These are phyloP conservation scores for Nansenia antarctica DNA, from an alignment of 2,113 vertebrate genomes.

Conservation along the genomic window DNA sequence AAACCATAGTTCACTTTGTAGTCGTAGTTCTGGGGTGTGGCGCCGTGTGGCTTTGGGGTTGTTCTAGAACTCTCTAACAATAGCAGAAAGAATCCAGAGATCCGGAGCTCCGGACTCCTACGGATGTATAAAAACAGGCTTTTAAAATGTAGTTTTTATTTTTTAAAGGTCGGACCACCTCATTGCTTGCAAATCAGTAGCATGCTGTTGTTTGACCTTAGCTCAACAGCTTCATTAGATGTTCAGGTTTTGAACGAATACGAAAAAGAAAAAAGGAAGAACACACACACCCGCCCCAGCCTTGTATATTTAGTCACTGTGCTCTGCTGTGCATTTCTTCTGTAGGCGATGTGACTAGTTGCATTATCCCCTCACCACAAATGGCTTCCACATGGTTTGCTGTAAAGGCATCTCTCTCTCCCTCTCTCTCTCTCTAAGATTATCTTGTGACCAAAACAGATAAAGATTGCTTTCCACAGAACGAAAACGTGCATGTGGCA, in stretches of 20 bases:
- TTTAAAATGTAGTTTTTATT: not conserved
- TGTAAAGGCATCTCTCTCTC: conserved; percentile 39
- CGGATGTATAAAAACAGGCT: not conserved
- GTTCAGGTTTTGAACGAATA: not conserved
- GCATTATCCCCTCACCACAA: conserved; percentile 40
- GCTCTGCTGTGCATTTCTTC: conserved; percentile 26
- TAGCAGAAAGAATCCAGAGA: not conserved
- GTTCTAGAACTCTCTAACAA: no score
- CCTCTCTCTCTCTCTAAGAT: conserved; percentile 40
- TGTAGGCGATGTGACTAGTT: conserved; percentile 41
- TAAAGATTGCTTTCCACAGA: conserved; percentile 25
- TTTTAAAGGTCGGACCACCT: no score
- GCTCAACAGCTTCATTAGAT: not conserved
- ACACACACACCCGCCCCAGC: no score
- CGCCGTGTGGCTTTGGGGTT: no score
- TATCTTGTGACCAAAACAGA: conserved; percentile 49
- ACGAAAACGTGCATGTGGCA: conserved; percentile 18
- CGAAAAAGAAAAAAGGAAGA: no score
- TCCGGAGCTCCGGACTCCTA: not conserved
- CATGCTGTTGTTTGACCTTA: not conserved
- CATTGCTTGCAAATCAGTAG: not conserved
- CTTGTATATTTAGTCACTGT: conserved; percentile 25
- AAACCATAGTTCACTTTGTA: no score
- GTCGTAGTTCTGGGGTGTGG: no score
- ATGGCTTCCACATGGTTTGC: conserved; percentile 48